phyloP scores from a whole-genome alignment of 2,113 vertebrate species.

The Penelope pileata region DNA sequence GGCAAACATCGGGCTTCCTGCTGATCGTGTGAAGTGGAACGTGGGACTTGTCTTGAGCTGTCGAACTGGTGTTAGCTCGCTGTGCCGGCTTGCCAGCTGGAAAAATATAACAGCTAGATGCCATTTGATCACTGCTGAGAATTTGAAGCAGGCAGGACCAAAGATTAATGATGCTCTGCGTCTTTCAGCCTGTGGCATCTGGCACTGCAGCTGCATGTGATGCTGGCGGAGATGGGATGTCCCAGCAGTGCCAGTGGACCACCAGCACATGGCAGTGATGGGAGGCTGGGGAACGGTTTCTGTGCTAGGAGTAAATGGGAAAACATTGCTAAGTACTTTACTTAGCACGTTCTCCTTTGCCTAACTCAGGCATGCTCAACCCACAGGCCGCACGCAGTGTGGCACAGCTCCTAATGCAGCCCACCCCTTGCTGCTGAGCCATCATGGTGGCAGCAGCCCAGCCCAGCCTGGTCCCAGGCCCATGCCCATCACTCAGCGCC shows the following conservation, averaged over 20 bases:
- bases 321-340: accelerated
- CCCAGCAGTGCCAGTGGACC: neutral
- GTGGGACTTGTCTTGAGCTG: neutral
- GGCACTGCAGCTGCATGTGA: neutral
- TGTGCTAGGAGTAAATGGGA: neutral
- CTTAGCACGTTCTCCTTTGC: neutral
- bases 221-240: neutral
- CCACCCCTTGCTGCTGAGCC: too few species aligned
- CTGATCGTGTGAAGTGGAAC: neutral
- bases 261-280: neutral
- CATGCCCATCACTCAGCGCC: too few species aligned
- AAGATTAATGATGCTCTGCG: neutral
- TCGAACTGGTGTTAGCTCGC: neutral
- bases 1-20: neutral
- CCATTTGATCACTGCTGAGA: neutral
- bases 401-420: too few species aligned
- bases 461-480: too few species aligned
- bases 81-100: neutral
- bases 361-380: too few species aligned
- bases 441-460: too few species aligned
- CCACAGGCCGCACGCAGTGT: too few species aligned
- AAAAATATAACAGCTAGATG: neutral
- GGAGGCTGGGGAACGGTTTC: neutral
- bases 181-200: neutral
- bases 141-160: neutral